Evolutionary conservation across 2,113 vertebrate species (phyloP).

Genomic region (Lates calcarifer): DNA sequence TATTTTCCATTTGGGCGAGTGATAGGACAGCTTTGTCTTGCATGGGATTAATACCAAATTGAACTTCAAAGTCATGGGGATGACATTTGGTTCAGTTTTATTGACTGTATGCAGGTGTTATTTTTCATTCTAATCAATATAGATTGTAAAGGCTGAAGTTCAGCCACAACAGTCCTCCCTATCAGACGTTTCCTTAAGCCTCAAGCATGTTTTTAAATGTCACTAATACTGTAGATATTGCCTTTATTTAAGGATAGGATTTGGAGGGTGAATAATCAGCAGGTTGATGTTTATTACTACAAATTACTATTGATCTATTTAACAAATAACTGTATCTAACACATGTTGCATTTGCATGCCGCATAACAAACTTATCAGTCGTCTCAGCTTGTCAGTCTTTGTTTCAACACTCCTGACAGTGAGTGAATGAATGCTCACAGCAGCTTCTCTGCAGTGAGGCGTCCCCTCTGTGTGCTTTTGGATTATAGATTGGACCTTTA

Average conservation of each 20-base stretch:
- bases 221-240: background rate
- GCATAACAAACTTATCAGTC: slow-evolving; percentile 1
- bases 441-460: background rate
- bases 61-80: slow-evolving; percentile 4
- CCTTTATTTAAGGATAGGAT: background rate
- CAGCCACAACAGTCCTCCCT: background rate
- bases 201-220: slow-evolving; percentile 39
- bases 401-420: background rate
- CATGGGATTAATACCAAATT: background rate
- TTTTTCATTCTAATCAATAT: slow-evolving; percentile 31
- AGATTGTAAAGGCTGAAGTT: slow-evolving; percentile 6
- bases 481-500: slow-evolving; percentile 75
- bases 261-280: background rate
- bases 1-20: background rate
- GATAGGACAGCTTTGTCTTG: slow-evolving; percentile 8
- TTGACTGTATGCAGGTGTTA: slow-evolving; percentile 10
- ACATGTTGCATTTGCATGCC: background rate
- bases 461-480: slow-evolving; percentile 41
- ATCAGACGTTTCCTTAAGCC: background rate
- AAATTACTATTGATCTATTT: background rate
- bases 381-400: background rate
- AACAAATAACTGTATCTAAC: background rate
- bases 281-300: background rate
- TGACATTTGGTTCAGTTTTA: slow-evolving; percentile 13
- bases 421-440: slow-evolving; percentile 3